Conservation (phyloP, 2,888 invertebrate species). For the Panzeria rudis region DNA sequence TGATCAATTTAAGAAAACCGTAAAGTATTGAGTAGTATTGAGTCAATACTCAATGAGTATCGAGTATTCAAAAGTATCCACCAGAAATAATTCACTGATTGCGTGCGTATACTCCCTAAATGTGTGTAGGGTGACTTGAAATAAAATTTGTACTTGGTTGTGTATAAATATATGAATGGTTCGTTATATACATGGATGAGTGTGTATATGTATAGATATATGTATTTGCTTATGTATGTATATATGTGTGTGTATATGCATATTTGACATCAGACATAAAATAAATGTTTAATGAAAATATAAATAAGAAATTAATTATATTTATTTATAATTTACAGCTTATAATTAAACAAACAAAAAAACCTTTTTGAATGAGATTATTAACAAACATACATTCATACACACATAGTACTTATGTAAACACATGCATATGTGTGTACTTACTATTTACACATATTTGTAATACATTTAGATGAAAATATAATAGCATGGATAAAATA, state of each 20-base stretch:
- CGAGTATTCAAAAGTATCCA: too few relatives aligned
- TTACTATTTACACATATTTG: too few relatives aligned
- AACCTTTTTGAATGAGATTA: slow-evolving; percentile 48
- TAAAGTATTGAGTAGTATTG: too few relatives aligned
- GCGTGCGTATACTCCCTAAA: not conserved
- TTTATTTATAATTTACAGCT: slow-evolving; percentile 69
- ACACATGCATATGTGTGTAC: slow-evolving; percentile 1
- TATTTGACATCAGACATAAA: slow-evolving; percentile 64
- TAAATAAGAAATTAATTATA: slow-evolving; percentile 70
- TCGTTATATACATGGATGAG: not conserved
- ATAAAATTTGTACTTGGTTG: slow-evolving; percentile 25
- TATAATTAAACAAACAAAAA: slow-evolving; percentile 59
- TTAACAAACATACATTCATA: slow-evolving; percentile 19
- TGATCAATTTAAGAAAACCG: too few relatives aligned
- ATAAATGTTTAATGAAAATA: slow-evolving; percentile 69
- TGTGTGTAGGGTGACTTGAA: slow-evolving; percentile 50
- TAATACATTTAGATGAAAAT: too few relatives aligned
- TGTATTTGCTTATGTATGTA: not conserved
- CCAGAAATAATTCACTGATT: not conserved
- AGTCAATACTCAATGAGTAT: too few relatives aligned
- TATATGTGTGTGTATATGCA: slow-evolving; percentile 27
- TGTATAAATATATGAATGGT: slow-evolving; percentile 12
- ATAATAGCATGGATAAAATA: too few relatives aligned
- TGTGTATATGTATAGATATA: slow-evolving; percentile 7
- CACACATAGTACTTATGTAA: not conserved